Evolutionary conservation across 2,888 invertebrate genomes (phyloP), one percentile per base, ranked within the genome.

Genomic region (Thera obeliscata): DNA sequence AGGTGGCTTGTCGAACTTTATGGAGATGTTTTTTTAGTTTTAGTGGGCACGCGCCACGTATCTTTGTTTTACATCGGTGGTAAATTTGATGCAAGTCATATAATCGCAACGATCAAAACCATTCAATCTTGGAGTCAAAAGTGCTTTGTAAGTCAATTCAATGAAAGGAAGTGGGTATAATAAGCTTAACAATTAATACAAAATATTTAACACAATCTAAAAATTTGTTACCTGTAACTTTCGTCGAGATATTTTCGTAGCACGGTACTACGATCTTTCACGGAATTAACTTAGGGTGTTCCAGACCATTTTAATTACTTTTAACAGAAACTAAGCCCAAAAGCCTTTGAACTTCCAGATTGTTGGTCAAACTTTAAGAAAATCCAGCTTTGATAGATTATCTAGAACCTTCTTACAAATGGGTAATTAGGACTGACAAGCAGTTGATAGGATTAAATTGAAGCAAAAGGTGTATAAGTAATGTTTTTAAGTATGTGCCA

Each of bases 1-100:
- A 81, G 80, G 84, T 84, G 82, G 80, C 82, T 82, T 79, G 73
- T 76, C 76, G 74, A 81, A 81, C 81, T 87, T 86, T 86, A 85
- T 86, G 82, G 81, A 81, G 83, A 81, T 85, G 86, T 86, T 85
- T 82, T 52, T 52, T 80, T 81, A 22, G 78, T 80, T 69, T 62
- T 65, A 62, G 66, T 57, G 60, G 49, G 61, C 56, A 69, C 61
- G 58, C 62, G 56, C 36, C 36, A 43, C 43, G 59, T 60, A 63
- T 64, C 43, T 57, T 60, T 56, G 56, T 69, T 66, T 66, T 63
- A 65, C 62, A 66, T 63, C 52, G 56, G 54, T 38, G 63, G 56
- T 61, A 46, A 58, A 61, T 59, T 59, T 56, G 50, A 55, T 54
- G 43, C 43, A 46, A 9, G 1, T 46, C 9, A 46, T 46, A 7